Base-by-base conservation (phyloP, 2,113 vertebrate species). In the Burhinus bistriatus region DNA sequence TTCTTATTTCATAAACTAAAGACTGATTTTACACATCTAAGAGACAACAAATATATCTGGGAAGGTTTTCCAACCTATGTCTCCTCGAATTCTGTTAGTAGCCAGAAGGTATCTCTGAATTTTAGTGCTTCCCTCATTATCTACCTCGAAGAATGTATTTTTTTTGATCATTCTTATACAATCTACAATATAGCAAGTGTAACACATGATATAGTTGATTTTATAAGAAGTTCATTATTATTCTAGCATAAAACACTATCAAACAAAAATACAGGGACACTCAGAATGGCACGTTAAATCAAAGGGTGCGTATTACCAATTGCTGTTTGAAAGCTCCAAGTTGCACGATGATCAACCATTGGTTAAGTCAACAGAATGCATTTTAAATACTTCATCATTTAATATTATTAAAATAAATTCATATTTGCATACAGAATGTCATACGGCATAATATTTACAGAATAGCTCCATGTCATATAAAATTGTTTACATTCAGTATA, bases 381-480 rank as follows among this genome's bases (percentile, higher is more conserved):
- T 62, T 92, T 96, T 84, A 96, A 89, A 94, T 77, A 95, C 15
- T 55, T 89, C 10, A 83, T 87, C 75, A 91, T 97, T 97, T 95
- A 83, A 89, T 90, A 69, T 91, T 96, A 97, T 94, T 97, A 97
- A 98, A 94, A 94, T 97, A 95, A 93, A 95, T 90, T 89, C n/a
- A 65, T 73, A 77, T 97, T 95, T 94, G 92, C 62, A 96, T 87
- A 97, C n/a, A 98, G 91, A 95, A 90, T 73, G 51, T 91, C 75
- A 92, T 18, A 76, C 20, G 49, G 65, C 32, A 22, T 87, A 87
- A 80, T 97, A 97, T 94, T 97, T 97, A 97, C 88, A 98, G 96
- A 97, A 96, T 16, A 57, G 68, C 68, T 76, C 44, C 47, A 40
- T 22, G 21, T 78, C 36, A 69, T 91, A 95, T 65, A 96, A 97